Evolutionary conservation across 2,888 invertebrate genomes (phyloP), one percentile per base, ranked within the genome.

Genomic region (Apoderus coryli): DNA sequence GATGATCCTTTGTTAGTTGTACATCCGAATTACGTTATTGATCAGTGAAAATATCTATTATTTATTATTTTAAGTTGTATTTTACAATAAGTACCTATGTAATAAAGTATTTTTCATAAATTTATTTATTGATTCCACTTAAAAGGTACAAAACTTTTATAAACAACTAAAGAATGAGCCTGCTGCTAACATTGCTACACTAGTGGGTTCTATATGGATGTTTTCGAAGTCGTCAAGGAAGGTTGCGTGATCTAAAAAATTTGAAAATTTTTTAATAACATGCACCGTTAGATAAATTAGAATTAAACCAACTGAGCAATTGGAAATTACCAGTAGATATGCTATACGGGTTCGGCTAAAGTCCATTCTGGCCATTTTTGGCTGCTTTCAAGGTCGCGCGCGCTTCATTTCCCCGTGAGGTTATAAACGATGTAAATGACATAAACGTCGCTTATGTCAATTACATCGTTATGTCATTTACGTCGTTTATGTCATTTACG

Each of bases 1-100:
- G 76, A 78, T 16, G 84, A 92, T 58, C 88, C 90, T 0, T 56
- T 86, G 23, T 59, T 96, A 4, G 86, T 95, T 10, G 93, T 95
- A 1, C 95, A 98, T 67, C 96, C 96, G 1, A 93, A 95, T 61
- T 96, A 92, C 54, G 73, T 86, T 26, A 68, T 88, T 25, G 85
- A 89, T 41, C 61, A 57, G 38, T 37, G 35, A n/a, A n/a, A n/a
- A n/a, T n/a, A n/a, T n/a, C n/a, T 10, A 29, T 33, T 25, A 31
- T 31, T 28, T 16, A 19, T 16, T 9, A 28, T 16, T 28, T 28
- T 11, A 10, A 12, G n/a, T 2, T 4, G 25, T 25, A 25, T 12
- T 12, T 12, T 25, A 10, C 10, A 10, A 10, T 9, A 11, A 12
- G n/a, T 25, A 22, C n/a, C 22, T 10, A 22, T 3, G 3, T 22